Evolutionary conservation across 2,888 invertebrate species (phyloP).

Genomic region (Eumacrocentrus americanus): DNA sequence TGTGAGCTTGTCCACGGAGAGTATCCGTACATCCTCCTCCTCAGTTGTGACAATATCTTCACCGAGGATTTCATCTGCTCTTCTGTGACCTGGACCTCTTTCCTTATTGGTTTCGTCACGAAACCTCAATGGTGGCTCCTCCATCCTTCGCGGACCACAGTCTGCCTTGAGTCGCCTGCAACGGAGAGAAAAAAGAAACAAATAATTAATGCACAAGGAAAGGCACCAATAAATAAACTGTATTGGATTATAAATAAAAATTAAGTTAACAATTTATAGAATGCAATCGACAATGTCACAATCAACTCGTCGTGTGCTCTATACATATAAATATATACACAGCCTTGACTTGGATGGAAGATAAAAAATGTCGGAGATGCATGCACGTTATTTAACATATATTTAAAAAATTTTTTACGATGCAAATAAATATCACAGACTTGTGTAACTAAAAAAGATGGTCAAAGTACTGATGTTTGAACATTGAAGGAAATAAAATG

Average conservation of each 20-base stretch:
- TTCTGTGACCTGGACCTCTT: slow-evolving; percentile 4
- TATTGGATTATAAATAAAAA: too few species aligned
- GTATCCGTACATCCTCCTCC: slow-evolving; percentile 36
- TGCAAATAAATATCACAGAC: not conserved
- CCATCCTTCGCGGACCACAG: slow-evolving; percentile 33
- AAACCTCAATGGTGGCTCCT: slow-evolving; percentile 26
- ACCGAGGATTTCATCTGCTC: not conserved
- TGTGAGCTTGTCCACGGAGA: slow-evolving; percentile 48
- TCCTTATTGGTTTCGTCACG: slow-evolving; percentile 21
- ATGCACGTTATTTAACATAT: not conserved
- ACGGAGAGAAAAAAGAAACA: slow-evolving; percentile 22
- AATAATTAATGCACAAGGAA: not conserved
- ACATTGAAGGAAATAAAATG: not conserved
- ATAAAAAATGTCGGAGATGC: not conserved
- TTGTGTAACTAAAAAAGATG: not conserved
- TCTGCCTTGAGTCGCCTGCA: slow-evolving; percentile 33
- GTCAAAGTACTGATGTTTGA: not conserved
- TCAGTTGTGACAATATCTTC: slow-evolving; percentile 10
- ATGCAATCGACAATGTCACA: too few species aligned
- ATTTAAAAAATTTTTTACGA: not conserved
- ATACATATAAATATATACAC: not conserved
- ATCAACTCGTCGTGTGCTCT: not conserved
- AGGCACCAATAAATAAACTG: not conserved
- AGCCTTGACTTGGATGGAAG: not conserved
- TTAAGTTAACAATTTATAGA: too few species aligned